Evolutionary conservation across 2,888 invertebrate species (phyloP).

Genomic region (Amphipyra tragopoginis): DNA sequence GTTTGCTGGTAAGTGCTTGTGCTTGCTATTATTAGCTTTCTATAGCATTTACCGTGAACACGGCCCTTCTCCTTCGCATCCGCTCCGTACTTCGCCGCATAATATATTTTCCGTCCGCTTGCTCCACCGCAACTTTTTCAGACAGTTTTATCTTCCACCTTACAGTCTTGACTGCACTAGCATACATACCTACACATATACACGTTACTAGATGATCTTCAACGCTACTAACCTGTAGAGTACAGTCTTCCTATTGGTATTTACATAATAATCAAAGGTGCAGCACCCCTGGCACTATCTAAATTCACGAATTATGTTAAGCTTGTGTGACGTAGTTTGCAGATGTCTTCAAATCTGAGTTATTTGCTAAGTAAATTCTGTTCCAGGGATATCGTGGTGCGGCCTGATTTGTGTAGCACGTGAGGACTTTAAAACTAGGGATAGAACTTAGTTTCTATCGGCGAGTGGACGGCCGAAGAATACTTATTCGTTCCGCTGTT

Average conservation of each 20-base stretch:
- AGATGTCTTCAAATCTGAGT: conserved; percentile 46
- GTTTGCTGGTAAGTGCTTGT: no score
- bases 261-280: conserved; percentile 45
- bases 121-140: no score
- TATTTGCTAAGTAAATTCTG: conserved; percentile 43
- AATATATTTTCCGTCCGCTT: no score
- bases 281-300: conserved; percentile 7
- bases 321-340: conserved; percentile 39
- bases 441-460: conserved; percentile 16
- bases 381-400: conserved; percentile 13
- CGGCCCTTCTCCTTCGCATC: no score
- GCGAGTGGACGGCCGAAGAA: conserved; percentile 43
- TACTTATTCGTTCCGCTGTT: conserved; percentile 46
- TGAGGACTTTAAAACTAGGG: conserved; percentile 12
- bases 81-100: no score
- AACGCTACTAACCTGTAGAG: conserved; percentile 9
- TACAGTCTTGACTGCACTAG: no score
- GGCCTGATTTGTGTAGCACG: conserved; percentile 40
- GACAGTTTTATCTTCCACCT: no score
- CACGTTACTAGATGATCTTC: no score
- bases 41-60: no score
- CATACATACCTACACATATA: no score
- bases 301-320: conserved; percentile 35
- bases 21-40: no score
- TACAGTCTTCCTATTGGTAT: conserved; percentile 5